Base-by-base conservation (phyloP, 2,797 vertebrate species). In the Gadopsis bispinosus region DNA sequence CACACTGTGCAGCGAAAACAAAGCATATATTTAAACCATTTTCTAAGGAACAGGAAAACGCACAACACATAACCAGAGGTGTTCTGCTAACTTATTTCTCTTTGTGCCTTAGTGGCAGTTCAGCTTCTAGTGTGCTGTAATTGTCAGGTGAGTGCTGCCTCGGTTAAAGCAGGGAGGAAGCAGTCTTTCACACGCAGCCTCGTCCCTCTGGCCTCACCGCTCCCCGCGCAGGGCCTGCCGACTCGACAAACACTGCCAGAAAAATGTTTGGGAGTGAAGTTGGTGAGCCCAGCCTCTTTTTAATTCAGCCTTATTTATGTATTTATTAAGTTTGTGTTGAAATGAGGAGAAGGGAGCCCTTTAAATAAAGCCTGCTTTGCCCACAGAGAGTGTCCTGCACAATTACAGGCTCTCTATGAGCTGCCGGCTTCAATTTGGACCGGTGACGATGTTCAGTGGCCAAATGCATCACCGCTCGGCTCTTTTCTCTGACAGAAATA, bases 341-440 rank as follows among this genome's bases (percentile, higher is more conserved):
- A 84, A 78, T 41, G 48, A 77, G 19, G 51, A 76, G 56, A 86
- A 67, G 14, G 39, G 53, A 53, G 20, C n/a, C 3, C 2, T 51
- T 45, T 20, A 47, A 67, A 75, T 83, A 59, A 75, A 54, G 66
- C 58, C 54, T 47, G 45, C 73, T 68, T 76, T 82, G 77, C 80
- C 80, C 29, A 43, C 66, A 66, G 70, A 82, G 73, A 75, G 60
- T 85, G 89, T 75, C 69, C 81, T 22, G 74, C 83, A 64, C 87
- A 81, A 48, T 85, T 84, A 86, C 35, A 51, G 65, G 61, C 61
- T 11, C 85, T 77, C 76, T 68, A 56, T 65, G 78, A 77, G 77
- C 83, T 83, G 75, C 81, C 51, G 29, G 73, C 66, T 87, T 88
- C 67, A 77, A 67, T 91, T 90, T 86, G 81, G 76, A 64, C 19